phyloP scores from a whole-genome alignment of 2,797 vertebrate species.

The Fratercula arctica region DNA sequence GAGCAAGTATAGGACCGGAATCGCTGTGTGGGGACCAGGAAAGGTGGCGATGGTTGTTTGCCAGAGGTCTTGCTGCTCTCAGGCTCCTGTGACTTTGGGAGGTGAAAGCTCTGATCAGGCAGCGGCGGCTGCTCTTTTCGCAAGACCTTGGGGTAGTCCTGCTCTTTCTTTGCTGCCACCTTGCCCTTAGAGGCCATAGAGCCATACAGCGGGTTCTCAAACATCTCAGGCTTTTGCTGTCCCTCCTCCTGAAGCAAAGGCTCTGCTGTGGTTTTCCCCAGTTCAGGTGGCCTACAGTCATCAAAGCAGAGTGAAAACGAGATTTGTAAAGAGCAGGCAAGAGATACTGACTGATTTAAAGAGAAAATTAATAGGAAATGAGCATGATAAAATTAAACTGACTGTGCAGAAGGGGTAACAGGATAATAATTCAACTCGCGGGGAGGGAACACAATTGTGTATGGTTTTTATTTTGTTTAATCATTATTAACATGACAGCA shows the following conservation, averaged over 20 bases:
- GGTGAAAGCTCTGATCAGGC: slow-evolving; percentile 71
- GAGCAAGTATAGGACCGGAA: slow-evolving; percentile 89
- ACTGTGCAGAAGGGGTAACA: neutral
- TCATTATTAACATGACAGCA: neutral
- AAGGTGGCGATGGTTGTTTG: slow-evolving; percentile 70
- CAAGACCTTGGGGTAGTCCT: slow-evolving; percentile 68
- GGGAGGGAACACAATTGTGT: neutral
- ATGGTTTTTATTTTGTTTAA: neutral
- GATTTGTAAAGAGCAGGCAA: neutral
- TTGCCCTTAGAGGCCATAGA: slow-evolving; percentile 76
- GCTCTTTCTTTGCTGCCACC: slow-evolving; percentile 76
- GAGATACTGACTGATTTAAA: neutral
- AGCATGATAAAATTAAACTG: neutral
- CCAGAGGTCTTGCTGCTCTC: slow-evolving; percentile 69
- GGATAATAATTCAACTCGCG: neutral
- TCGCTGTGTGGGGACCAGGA: slow-evolving; percentile 81
- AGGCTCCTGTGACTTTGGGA: slow-evolving; percentile 75
- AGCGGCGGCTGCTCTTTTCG: slow-evolving; percentile 77
- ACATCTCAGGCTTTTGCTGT: slow-evolving; percentile 85
- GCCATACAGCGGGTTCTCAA: slow-evolving; percentile 97
- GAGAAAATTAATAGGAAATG: neutral
- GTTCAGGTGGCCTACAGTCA: slow-evolving; percentile 47
- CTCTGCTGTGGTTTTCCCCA: slow-evolving; percentile 55
- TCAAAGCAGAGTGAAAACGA: neutral
- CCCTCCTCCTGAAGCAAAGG: slow-evolving; percentile 72